Base-by-base conservation (phyloP, 2,113 vertebrate genomes). In the Noturus placidus region DNA sequence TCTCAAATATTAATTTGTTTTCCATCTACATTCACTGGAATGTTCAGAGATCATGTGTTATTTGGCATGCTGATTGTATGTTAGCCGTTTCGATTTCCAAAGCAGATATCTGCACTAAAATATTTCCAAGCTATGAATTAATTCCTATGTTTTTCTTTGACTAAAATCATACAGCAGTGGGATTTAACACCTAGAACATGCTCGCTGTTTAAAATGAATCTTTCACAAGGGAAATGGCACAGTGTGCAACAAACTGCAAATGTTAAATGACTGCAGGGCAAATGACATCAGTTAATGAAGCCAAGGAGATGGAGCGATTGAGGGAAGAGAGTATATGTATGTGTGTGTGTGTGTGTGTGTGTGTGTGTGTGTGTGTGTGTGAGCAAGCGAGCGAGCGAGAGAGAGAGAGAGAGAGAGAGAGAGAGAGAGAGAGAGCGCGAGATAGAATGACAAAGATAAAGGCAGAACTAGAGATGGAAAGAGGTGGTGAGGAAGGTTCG, bases 261-360 rank as follows among this genome's bases (percentile, higher is more conserved):
- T 87, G 77, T 87, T 89, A 89, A 87, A 78, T 72, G 74, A 89
- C 82, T 89, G 81, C 76, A 89, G 59, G 30, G 56, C 92, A 87
- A 84, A 89, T 86, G 91, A 88, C 93, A 91, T 89, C 77, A 86
- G 38, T 76, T 88, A 84, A 91, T 90, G 89, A 77, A 82, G 87
- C 74, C 50, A 22, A 35, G 67, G 76, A 90, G 89, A 89, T 88
- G 89, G 74, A 86, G 79, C 86, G 90, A 87, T 50, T 91, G 90
- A 92, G 74, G 8, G 42, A 46, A 35, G 76, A 7, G 56, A 20
- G 82, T n/a, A n/a, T n/a, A n/a, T n/a, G n/a, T n/a, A n/a, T 27
- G 33, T 82, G 78, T 86, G 38, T 25, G 19, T 27, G 59, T 33
- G 42, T 35, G 25, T n/a, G 42, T 61, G 56, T 22, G 82, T 35